A percentile compares a stretch with the other conserved stretches of the same genome.
These are phyloP conservation scores for Takifugu rubripes DNA, from an alignment of 2,797 vertebrate genomes.

Conservation along the genomic window DNA sequence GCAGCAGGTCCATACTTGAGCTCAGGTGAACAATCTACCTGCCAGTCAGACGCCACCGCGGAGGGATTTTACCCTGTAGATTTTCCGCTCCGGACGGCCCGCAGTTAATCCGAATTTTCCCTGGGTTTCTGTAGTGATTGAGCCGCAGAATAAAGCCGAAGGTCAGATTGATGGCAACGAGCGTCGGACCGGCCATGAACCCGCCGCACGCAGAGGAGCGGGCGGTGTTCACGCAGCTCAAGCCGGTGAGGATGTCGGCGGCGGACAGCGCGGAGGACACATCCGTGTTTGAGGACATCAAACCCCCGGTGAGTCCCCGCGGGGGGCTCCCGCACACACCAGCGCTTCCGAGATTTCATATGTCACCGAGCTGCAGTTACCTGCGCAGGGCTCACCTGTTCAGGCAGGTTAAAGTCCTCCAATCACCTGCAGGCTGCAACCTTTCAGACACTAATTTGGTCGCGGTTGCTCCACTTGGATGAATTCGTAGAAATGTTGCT, in stretches of 20 bases:
- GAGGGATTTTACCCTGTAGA: conserved; percentile 34
- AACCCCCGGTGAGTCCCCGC: conserved; percentile 72
- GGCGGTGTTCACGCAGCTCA: conserved; percentile 83
- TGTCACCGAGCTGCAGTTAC: conserved; percentile 36
- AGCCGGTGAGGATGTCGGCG: conserved; percentile 82
- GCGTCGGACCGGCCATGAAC: conserved; percentile 76
- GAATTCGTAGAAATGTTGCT: too few relatives aligned
- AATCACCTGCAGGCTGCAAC: conserved; percentile 19
- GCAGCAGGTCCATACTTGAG: conserved; percentile 68
- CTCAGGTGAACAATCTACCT: conserved; percentile 78
- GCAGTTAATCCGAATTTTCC: neutral
- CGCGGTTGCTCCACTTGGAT: too few relatives aligned
- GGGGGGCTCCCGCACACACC: neutral
- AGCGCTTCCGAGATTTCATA: too few relatives aligned
- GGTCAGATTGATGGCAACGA: conserved; percentile 76
- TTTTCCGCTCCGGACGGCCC: neutral
- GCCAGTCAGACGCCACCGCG: conserved; percentile 50
- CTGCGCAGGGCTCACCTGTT: conserved; percentile 23
- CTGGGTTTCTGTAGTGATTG: neutral
- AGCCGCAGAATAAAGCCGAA: neutral
- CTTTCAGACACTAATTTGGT: too few relatives aligned
- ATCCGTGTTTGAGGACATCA: conserved; percentile 89
- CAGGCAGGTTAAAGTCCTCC: conserved; percentile 31
- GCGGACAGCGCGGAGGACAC: conserved; percentile 78
- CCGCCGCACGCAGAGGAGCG: conserved; percentile 75